These are phyloP conservation scores for Bergia puertoricense DNA, from an alignment of 92 coral and sea anemone genomes.

Conservation along the genomic window DNA sequence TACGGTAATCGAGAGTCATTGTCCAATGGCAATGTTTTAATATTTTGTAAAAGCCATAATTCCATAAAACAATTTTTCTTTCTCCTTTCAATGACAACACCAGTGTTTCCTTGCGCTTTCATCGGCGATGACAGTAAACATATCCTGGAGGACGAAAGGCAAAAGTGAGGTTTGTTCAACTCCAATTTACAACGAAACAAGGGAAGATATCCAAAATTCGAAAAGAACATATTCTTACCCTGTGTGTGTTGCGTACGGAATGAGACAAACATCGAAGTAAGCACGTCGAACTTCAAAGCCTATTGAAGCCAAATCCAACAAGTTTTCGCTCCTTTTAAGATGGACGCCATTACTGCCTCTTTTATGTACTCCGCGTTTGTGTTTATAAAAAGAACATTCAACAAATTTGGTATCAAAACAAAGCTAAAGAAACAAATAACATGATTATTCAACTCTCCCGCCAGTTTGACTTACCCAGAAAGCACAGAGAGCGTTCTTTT, in stretches of 20 bases:
- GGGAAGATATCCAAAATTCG: not conserved
- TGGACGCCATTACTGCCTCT: not conserved
- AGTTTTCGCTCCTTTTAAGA: not conserved
- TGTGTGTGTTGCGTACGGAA: conserved; percentile 13
- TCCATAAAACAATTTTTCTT: too few relatives aligned
- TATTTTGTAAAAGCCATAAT: too few relatives aligned
- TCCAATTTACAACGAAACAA: not conserved
- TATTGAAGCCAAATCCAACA: not conserved
- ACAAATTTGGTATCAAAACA: conserved; percentile 14
- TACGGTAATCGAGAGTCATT: too few relatives aligned
- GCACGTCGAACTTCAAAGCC: not conserved
- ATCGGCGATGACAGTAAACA: not conserved
- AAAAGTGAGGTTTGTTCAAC: not conserved
- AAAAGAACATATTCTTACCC: conserved; percentile 20
- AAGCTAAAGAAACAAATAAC: conserved; percentile 10
- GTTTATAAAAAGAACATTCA: not conserved
- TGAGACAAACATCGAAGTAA: not conserved
- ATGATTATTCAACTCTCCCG: not conserved
- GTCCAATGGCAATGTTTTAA: too few relatives aligned
- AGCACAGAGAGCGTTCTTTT: not conserved
- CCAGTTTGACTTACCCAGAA: conserved; percentile 12
- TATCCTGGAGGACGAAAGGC: conserved; percentile 29
- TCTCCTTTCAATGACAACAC: too few relatives aligned
- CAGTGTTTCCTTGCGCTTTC: not conserved
- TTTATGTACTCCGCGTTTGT: too few relatives aligned